Evolutionary conservation across 2,888 invertebrate species (phyloP).

Genomic region (Pyrochroa serraticornis): DNA sequence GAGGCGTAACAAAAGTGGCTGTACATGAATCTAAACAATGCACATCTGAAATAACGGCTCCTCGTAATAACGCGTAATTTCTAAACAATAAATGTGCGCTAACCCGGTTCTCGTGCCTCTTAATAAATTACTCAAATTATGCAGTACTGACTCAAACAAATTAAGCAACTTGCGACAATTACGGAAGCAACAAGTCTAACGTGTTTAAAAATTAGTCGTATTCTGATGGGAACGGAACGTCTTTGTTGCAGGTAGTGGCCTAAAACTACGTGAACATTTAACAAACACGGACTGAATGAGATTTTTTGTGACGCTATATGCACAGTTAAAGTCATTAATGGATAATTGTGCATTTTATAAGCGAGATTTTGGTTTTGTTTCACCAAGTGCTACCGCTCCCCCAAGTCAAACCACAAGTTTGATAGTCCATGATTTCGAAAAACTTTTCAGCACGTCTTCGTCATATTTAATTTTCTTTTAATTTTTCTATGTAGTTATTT

Average conservation of each 20-base stretch:
- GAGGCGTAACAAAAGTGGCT: background rate
- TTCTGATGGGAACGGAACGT: conserved; percentile 7
- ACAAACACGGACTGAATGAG: background rate
- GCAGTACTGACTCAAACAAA: background rate
- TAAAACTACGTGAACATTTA: conserved; percentile 15
- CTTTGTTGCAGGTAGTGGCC: conserved; percentile 13
- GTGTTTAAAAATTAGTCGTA: conserved; percentile 18
- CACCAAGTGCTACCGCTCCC: too few relatives aligned
- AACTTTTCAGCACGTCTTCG: too few relatives aligned
- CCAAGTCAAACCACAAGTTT: too few relatives aligned
- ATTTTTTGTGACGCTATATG: too few relatives aligned
- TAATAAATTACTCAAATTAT: conserved; percentile 5
- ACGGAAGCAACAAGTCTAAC: conserved; percentile 8
- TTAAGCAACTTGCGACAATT: conserved; percentile 5
- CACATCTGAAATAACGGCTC: background rate
- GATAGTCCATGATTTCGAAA: too few relatives aligned
- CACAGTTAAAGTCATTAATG: too few relatives aligned
- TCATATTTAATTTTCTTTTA: too few relatives aligned
- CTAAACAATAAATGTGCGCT: conserved; percentile 1
- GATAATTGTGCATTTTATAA: too few relatives aligned
- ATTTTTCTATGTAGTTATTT: too few relatives aligned
- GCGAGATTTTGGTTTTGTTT: too few relatives aligned
- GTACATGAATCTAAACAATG: background rate
- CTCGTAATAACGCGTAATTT: too few relatives aligned
- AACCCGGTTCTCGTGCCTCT: conserved; percentile 21